phyloP scores from a whole-genome alignment of 2,888 invertebrate genomes.

The Cactoblastis cactorum region DNA sequence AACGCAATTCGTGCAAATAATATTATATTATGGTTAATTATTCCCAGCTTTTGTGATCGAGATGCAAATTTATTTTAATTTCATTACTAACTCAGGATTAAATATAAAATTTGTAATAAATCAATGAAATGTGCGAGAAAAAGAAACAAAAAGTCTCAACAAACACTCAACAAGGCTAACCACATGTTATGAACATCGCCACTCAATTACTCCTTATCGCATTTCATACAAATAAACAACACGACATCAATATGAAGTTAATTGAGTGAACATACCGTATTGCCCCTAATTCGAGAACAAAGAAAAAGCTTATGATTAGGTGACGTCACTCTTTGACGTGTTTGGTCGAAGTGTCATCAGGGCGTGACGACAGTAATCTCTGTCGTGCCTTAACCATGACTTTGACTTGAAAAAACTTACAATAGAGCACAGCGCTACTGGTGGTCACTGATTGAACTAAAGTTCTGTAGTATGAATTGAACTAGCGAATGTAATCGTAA shows the following conservation, averaged over 20 bases:
- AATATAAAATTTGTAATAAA: no score
- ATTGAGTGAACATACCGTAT: slow-evolving; percentile 18
- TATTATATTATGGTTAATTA: no score
- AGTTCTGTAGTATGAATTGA: no score
- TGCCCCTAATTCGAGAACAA: slow-evolving; percentile 29
- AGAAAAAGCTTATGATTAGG: slow-evolving; percentile 33
- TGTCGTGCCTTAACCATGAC: no score
- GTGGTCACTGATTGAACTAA: no score
- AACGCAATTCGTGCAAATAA: no score
- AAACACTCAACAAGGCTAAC: neutral
- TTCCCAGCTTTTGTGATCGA: no score
- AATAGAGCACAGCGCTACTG: no score
- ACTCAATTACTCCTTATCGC: slow-evolving; percentile 11
- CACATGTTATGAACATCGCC: neutral
- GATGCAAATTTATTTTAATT: no score
- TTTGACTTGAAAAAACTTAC: no score
- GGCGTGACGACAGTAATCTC: slow-evolving; percentile 58
- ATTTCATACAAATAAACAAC: slow-evolving; percentile 13
- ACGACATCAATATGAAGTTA: slow-evolving; percentile 13
- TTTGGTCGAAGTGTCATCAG: slow-evolving; percentile 30
- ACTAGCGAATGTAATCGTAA: no score
- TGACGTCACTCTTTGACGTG: slow-evolving; percentile 41
- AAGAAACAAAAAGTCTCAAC: neutral
- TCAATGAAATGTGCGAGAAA: neutral
- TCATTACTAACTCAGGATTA: no score